These are phyloP conservation scores for Chloebia gouldiae DNA, from an alignment of 2,113 vertebrate genomes.

Conservation along the genomic window DNA sequence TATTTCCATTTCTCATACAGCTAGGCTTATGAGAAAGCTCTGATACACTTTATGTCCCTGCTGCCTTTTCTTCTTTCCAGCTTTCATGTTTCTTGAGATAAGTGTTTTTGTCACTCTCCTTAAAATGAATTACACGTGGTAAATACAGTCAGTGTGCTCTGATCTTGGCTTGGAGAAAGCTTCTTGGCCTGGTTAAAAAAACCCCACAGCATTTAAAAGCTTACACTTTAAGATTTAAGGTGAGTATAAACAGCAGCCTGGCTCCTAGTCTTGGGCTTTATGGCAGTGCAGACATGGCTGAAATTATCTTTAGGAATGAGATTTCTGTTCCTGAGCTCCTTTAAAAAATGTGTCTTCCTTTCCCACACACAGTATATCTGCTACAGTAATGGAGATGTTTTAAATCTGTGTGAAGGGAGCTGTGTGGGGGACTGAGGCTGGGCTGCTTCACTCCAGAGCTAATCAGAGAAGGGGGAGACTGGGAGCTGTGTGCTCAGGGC, in stretches of 20 bases:
- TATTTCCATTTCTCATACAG: not conserved
- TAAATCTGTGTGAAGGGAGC: not conserved
- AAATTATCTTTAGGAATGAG: not conserved
- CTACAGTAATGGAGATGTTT: not conserved
- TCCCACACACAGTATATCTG: rapidly evolving
- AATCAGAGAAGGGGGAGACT: not conserved
- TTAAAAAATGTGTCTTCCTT: not conserved
- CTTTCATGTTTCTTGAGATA: not conserved
- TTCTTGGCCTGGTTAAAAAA: not conserved
- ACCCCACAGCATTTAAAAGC: not conserved
- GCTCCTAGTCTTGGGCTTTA: not conserved
- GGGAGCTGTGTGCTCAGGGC: not conserved
- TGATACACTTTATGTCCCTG: not conserved
- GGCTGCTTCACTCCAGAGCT: not conserved
- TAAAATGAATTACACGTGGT: not conserved
- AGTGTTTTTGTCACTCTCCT: not conserved
- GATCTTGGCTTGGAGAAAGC: not conserved
- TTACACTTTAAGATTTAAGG: not conserved
- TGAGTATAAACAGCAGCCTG: not conserved
- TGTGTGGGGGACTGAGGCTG: not conserved
- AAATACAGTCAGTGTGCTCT: not conserved
- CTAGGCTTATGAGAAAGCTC: not conserved
- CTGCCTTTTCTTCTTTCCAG: not conserved
- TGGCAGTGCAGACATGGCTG: not conserved
- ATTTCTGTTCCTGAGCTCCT: not conserved